These are phyloP conservation scores for Tolypeutes matacus DNA, from an alignment of 2,797 vertebrate genomes.

Conservation along the genomic window DNA sequence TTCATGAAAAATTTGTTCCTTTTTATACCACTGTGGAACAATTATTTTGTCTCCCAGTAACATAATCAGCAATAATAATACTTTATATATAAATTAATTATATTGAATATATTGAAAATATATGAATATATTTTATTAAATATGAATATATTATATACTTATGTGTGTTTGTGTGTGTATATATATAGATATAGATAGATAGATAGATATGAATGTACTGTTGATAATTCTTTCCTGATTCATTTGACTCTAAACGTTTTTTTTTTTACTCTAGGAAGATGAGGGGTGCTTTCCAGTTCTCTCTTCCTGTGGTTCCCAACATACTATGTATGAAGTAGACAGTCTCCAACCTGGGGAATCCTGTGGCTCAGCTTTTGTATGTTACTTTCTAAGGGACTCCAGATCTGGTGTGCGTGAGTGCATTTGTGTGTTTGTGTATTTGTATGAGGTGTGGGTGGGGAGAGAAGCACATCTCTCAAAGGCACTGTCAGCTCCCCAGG, in stretches of 20 bases:
- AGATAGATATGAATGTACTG: no score
- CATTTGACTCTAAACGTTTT: background rate
- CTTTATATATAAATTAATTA: background rate
- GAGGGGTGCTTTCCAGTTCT: background rate
- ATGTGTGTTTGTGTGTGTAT: background rate
- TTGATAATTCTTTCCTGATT: background rate
- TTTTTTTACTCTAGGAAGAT: background rate
- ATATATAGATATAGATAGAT: no score
- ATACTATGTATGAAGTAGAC: background rate
- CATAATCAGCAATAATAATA: background rate
- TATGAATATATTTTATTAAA: background rate
- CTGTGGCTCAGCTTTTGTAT: background rate
- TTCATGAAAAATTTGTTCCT: background rate
- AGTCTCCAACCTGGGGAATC: background rate
- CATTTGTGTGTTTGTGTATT: background rate
- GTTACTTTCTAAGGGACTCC: background rate
- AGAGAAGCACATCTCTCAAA: background rate
- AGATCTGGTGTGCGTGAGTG: no score
- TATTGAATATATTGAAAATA: background rate
- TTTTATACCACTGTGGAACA: background rate
- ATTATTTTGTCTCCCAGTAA: background rate
- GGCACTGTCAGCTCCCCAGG: background rate
- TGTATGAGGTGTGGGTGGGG: no score
- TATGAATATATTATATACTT: background rate
- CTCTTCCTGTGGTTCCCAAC: background rate